These are phyloP conservation scores for Hoplostethus mediterraneus DNA, from an alignment of 2,797 vertebrate species.

Conservation along the genomic window DNA sequence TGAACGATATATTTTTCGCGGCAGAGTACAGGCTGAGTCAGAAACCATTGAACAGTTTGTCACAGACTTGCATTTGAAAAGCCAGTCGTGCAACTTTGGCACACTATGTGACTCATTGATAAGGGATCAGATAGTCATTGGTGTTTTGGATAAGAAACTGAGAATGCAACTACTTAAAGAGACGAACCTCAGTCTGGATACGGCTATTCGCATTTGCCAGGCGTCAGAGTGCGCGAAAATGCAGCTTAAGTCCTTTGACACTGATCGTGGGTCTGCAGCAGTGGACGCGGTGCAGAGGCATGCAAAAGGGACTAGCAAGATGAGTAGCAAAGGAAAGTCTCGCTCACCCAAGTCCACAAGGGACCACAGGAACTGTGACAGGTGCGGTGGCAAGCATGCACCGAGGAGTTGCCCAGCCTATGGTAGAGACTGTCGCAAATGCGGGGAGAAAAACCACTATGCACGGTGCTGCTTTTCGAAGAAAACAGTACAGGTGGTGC, in stretches of 20 bases:
- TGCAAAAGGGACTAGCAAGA: too few species aligned
- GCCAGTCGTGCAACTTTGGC: slow-evolving; percentile 7
- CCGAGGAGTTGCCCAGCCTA: too few species aligned
- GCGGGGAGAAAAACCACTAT: neutral
- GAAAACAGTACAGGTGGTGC: neutral
- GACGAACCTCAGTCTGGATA: neutral
- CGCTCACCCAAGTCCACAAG: too few species aligned
- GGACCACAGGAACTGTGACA: too few species aligned
- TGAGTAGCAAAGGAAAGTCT: too few species aligned
- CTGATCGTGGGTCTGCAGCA: too few species aligned
- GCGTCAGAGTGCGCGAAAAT: slow-evolving; percentile 1
- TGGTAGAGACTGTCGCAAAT: too few species aligned
- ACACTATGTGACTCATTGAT: slow-evolving; percentile 22
- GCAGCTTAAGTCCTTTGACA: neutral
- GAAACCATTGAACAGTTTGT: too few species aligned
- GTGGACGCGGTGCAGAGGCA: too few species aligned
- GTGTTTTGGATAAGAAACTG: slow-evolving; percentile 2
- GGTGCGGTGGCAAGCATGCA: too few species aligned
- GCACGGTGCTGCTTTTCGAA: neutral
- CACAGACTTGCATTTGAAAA: too few species aligned
- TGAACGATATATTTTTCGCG: neutral
- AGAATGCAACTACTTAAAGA: slow-evolving; percentile 17
- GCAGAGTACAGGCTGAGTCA: too few species aligned
- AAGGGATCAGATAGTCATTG: slow-evolving; percentile 17
- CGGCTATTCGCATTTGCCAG: slow-evolving; percentile 10